phyloP scores from a whole-genome alignment of 2,888 invertebrate genomes.

The Napeogenes sylphis region DNA sequence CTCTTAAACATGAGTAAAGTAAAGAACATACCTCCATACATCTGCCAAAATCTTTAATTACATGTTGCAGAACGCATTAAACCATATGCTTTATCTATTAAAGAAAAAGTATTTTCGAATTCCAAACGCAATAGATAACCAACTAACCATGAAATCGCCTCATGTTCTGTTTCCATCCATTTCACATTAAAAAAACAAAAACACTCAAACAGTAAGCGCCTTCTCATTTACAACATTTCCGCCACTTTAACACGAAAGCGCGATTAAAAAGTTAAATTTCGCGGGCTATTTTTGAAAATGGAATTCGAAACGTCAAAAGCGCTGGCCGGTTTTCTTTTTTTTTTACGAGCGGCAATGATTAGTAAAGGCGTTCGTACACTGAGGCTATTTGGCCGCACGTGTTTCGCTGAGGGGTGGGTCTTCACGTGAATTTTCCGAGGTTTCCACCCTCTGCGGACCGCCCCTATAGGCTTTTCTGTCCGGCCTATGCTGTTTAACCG shows the following conservation, averaged over 20 bases:
- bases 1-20: slow-evolving; percentile 14
- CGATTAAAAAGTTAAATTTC: slow-evolving; percentile 29
- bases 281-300: slow-evolving; percentile 46
- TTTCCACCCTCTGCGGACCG: slow-evolving; percentile 77
- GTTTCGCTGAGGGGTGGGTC: slow-evolving; percentile 66
- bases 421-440: slow-evolving; percentile 77
- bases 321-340: slow-evolving; percentile 49
- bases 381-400: slow-evolving; percentile 74
- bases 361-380: slow-evolving; percentile 68
- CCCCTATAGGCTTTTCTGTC: slow-evolving; percentile 79
- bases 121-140: slow-evolving; percentile 36
- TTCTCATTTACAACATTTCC: slow-evolving; percentile 59
- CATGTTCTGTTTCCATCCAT: slow-evolving; percentile 66
- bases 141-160: slow-evolving; percentile 74
- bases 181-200: slow-evolving; percentile 59
- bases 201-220: slow-evolving; percentile 52
- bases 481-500: slow-evolving; percentile 77
- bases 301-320: slow-evolving; percentile 54
- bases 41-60: background rate
- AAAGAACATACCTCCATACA: slow-evolving; percentile 12
- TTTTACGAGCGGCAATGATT: slow-evolving; percentile 70
- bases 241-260: slow-evolving; percentile 43
- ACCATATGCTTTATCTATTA: slow-evolving; percentile 12
- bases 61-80: background rate
- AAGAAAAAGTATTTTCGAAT: slow-evolving; percentile 12